Conservation (phyloP, 30 jellyfish, hydroid and myxozoan species). For the Aurelia aurita complex sp. Pacific region DNA sequence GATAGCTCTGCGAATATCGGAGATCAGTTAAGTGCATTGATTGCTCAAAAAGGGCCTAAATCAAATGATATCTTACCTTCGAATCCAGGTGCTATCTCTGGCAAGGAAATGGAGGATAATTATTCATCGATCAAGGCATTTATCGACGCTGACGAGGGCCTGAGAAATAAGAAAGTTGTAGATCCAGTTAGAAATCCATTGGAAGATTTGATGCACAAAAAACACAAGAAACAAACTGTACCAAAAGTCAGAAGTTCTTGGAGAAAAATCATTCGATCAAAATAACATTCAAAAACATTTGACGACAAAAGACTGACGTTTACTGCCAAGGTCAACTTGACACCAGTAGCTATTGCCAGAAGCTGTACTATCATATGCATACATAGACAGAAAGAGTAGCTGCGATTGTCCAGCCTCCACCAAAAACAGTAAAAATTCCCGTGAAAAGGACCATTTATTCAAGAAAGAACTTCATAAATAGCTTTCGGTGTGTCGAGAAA, state of each 20-base stretch:
- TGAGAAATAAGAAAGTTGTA: slow-evolving; percentile 59
- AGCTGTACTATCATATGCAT: too few species aligned
- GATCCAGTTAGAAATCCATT: slow-evolving; percentile 70
- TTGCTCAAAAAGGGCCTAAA: slow-evolving; percentile 46
- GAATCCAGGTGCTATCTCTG: slow-evolving; percentile 50
- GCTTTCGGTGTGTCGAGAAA: too few species aligned
- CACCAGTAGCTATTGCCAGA: too few species aligned
- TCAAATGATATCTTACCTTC: slow-evolving; percentile 48
- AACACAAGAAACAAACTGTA: slow-evolving; percentile 68
- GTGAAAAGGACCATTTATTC: too few species aligned
- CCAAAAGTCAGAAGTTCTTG: slow-evolving; percentile 37
- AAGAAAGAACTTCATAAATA: too few species aligned
- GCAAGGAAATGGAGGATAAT: slow-evolving; percentile 81
- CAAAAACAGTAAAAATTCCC: too few species aligned
- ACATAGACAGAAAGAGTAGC: too few species aligned
- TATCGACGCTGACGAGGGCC: slow-evolving; percentile 85
- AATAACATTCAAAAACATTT: neutral
- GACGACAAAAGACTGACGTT: too few species aligned
- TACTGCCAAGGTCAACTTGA: too few species aligned
- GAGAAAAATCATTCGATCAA: slow-evolving; percentile 16
- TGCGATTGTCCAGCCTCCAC: too few species aligned
- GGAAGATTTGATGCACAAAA: slow-evolving; percentile 55
- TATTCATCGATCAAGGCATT: slow-evolving; percentile 89
- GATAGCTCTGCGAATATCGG: slow-evolving; percentile 38
- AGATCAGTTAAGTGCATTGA: slow-evolving; percentile 47